These are phyloP conservation scores for Halictus ligatus DNA, from an alignment of 2,888 invertebrate species.

Conservation along the genomic window DNA sequence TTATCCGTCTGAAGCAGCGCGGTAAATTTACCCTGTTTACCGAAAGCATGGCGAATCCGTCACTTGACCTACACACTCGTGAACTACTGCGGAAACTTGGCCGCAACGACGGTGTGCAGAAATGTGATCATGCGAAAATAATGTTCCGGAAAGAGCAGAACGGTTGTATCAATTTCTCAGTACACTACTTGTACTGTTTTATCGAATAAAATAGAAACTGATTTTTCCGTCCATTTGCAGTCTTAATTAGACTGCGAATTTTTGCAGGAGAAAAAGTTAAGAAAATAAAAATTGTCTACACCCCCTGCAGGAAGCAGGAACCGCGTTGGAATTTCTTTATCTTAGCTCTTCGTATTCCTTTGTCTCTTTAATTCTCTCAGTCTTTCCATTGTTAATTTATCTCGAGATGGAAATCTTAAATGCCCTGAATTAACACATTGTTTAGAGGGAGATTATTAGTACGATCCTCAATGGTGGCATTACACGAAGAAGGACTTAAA, in stretches of 20 bases:
- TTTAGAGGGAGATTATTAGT: too few relatives aligned
- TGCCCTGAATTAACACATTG: too few relatives aligned
- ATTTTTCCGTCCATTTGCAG: too few relatives aligned
- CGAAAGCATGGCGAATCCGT: background rate
- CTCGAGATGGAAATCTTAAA: too few relatives aligned
- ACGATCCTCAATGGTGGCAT: too few relatives aligned
- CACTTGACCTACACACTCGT: background rate
- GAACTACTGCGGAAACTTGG: background rate
- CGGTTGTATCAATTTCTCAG: background rate
- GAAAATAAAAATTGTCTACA: too few relatives aligned
- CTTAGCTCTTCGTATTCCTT: too few relatives aligned
- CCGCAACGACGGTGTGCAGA: background rate
- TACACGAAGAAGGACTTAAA: too few relatives aligned
- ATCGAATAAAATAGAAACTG: background rate
- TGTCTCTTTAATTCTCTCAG: too few relatives aligned
- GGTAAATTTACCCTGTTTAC: background rate
- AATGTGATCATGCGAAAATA: background rate
- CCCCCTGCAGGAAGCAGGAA: too few relatives aligned
- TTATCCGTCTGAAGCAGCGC: slow-evolving; percentile 31
- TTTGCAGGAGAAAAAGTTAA: background rate
- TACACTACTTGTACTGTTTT: background rate
- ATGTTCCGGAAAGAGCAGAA: background rate
- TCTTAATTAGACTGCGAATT: background rate
- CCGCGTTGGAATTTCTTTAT: too few relatives aligned
- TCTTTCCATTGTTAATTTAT: too few relatives aligned